Percentiles rank a stretch among this genome's conserved stretches.
Conservation (phyloP, 2,797 vertebrate genomes). For the Crax fasciolata region DNA sequence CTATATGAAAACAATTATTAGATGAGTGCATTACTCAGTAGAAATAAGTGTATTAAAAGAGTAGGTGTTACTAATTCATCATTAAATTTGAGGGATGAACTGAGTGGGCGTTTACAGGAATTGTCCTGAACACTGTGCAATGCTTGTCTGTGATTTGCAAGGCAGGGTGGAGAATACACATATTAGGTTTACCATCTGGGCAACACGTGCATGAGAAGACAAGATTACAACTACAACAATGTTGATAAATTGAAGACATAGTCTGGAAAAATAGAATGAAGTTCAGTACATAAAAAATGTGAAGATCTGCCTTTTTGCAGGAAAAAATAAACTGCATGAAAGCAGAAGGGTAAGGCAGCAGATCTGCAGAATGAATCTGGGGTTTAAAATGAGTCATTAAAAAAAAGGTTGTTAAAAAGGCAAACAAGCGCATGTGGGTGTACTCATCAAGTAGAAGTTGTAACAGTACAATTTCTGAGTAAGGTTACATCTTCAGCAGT, state of each 20-base stretch:
- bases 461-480: not conserved
- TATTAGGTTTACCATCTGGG: not conserved
- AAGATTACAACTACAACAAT: not conserved
- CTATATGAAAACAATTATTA: not conserved
- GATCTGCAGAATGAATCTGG: not conserved
- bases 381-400: not conserved
- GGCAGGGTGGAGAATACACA: not conserved
- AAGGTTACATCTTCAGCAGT: not conserved
- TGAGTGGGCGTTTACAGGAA: not conserved
- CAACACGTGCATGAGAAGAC: not conserved
- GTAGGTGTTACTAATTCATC: not conserved
- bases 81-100: not conserved
- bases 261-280: not conserved
- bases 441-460: not conserved
- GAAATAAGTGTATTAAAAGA: not conserved
- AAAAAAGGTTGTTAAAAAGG: not conserved
- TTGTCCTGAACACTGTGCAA: not conserved
- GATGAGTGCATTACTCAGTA: not conserved
- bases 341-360: not conserved
- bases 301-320: slow-evolving; percentile 6
- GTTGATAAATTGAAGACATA: slow-evolving; percentile 30
- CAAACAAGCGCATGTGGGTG: not conserved
- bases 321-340: not conserved
- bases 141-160: not conserved
- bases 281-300: slow-evolving; percentile 5